These are phyloP conservation scores for Sebastes vulpes DNA, from an alignment of 2,797 vertebrate genomes.

Conservation along the genomic window DNA sequence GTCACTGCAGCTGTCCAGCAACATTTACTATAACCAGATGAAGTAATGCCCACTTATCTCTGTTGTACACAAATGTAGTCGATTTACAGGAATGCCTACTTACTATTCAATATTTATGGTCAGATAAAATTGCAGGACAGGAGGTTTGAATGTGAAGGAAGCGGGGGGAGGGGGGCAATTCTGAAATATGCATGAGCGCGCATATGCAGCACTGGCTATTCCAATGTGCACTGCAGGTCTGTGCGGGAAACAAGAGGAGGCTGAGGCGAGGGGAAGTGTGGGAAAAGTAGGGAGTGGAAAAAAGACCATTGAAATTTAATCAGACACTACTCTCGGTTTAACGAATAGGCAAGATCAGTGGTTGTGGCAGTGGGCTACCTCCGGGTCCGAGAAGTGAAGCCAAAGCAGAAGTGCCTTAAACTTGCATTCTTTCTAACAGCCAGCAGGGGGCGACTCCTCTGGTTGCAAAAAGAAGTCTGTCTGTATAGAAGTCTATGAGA, in stretches of 20 bases:
- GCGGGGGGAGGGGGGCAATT: constrained; percentile 7
- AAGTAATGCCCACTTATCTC: constrained; percentile 74
- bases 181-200: constrained; percentile 75
- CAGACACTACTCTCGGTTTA: background rate
- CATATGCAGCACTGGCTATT: constrained; percentile 30
- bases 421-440: too few species aligned
- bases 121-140: constrained; percentile 62
- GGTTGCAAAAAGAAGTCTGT: too few species aligned
- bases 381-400: too few species aligned
- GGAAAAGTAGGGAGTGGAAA: background rate
- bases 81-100: constrained; percentile 63
- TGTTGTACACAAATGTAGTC: constrained; percentile 69
- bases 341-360: background rate
- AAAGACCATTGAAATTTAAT: constrained; percentile 18
- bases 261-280: background rate
- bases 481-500: too few species aligned
- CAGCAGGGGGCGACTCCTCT: too few species aligned
- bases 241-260: constrained; percentile 21
- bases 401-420: too few species aligned
- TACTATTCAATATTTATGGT: constrained; percentile 76
- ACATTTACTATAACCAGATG: constrained; percentile 34
- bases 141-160: constrained; percentile 42
- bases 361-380: too few species aligned
- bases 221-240: constrained; percentile 21
- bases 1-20: constrained; percentile 53